Percentiles rank a stretch among this genome's conserved stretches.
Evolutionary conservation across 2,888 invertebrate species (phyloP).

Genomic region (Apamea anceps): DNA sequence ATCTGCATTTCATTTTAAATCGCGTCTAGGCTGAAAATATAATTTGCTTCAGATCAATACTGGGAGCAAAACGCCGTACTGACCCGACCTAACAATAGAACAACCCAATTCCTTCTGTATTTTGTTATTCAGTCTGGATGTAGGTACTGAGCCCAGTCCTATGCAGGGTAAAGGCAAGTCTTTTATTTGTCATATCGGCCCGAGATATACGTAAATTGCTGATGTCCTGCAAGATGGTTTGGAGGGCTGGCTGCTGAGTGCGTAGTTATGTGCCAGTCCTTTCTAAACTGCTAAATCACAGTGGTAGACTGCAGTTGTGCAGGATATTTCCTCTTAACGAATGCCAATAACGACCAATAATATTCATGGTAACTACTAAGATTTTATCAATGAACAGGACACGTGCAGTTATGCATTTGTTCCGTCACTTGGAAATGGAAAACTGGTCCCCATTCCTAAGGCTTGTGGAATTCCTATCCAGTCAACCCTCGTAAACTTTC

Average conservation of each 20-base stretch:
- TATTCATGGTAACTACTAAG: neutral
- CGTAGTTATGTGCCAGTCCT: neutral
- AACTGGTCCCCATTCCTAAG: neutral
- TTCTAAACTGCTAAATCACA: neutral
- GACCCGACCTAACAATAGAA: constrained; percentile 52
- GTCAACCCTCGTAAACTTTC: neutral
- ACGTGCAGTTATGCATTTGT: neutral
- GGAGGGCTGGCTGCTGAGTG: no score
- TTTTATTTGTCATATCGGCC: neutral
- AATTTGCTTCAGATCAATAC: constrained; percentile 54
- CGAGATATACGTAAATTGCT: neutral
- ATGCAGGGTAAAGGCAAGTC: neutral
- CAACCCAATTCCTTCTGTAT: constrained; percentile 38
- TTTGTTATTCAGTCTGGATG: constrained; percentile 30
- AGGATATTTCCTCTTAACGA: neutral
- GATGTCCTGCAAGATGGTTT: neutral
- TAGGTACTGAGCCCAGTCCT: neutral
- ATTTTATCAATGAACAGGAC: neutral
- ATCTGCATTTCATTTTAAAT: constrained; percentile 38
- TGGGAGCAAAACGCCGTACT: constrained; percentile 47
- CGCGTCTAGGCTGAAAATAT: constrained; percentile 47
- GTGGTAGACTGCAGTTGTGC: neutral
- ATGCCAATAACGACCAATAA: neutral
- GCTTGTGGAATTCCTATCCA: neutral
- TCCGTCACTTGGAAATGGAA: neutral